Percentiles rank a stretch among this genome's conserved stretches.
Evolutionary conservation across 2,888 invertebrate species (phyloP).

Genomic region (Xestia xanthographa): DNA sequence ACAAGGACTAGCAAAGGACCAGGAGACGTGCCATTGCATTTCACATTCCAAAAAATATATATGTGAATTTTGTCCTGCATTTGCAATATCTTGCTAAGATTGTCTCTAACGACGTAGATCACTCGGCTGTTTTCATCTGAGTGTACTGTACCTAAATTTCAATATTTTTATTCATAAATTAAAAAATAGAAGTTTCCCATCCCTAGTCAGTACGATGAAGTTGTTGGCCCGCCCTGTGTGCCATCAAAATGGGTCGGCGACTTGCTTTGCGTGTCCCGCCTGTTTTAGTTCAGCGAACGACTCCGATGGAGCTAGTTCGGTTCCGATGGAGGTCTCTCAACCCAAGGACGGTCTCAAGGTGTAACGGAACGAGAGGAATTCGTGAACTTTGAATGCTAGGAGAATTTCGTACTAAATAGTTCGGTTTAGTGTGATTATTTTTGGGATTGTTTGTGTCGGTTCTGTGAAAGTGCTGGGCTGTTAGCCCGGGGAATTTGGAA

Average conservation of each 20-base stretch:
- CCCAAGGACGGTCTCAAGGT: slow-evolving; percentile 62
- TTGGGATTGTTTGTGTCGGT: slow-evolving; percentile 16
- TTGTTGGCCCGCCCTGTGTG: slow-evolving; percentile 37
- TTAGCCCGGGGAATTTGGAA: not conserved
- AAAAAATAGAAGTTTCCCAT: slow-evolving; percentile 13
- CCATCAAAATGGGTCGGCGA: slow-evolving; percentile 62
- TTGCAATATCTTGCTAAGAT: not conserved
- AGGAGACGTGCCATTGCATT: not conserved
- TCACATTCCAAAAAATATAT: not conserved
- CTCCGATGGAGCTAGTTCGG: slow-evolving; percentile 54
- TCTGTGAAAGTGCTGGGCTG: slow-evolving; percentile 3
- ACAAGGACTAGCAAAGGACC: not conserved
- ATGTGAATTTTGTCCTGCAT: not conserved
- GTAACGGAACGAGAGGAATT: slow-evolving; percentile 12
- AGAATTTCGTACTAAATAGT: slow-evolving; percentile 48
- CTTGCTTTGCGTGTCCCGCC: slow-evolving; percentile 60
- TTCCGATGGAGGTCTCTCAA: slow-evolving; percentile 34
- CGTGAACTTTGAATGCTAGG: slow-evolving; percentile 18
- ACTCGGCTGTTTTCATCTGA: not conserved
- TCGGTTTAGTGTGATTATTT: slow-evolving; percentile 50
- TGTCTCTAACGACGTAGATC: not conserved
- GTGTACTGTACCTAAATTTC: not conserved
- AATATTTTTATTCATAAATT: not conserved
- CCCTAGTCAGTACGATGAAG: slow-evolving; percentile 45
- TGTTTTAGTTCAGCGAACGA: slow-evolving; percentile 64